Base-by-base conservation (phyloP, 2,888 invertebrate genomes). In the Linyphia triangularis region DNA sequence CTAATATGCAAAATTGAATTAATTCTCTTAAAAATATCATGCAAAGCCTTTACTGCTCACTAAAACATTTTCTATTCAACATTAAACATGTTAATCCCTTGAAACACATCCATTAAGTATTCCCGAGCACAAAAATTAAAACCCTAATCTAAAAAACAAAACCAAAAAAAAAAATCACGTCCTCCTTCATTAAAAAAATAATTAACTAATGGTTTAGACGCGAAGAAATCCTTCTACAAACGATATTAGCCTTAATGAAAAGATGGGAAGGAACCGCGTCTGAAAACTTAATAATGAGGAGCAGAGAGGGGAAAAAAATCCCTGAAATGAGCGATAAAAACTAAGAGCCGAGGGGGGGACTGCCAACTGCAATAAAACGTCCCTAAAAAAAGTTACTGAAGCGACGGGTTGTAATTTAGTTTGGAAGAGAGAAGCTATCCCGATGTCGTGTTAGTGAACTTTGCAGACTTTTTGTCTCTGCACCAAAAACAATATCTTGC, bases 401-500 rank as follows among this genome's bases (percentile, higher is more conserved):
- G 33, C 26, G 79, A 69, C 63, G 61, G 57, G 40, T n/a, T 72
- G 73, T 81, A 81, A 86, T 81, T 86, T 86, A 81, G 81, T 81
- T 79, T 75, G 26, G 61, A n/a, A 16, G n/a, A n/a, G n/a, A 10
- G 6, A 33, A 33, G 57, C 72, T 72, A 73, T 72, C 79, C 78
- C 85, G 57, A 63, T 85, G 85, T 79, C 85, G 75, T 63, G 81
- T 81, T 81, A 88, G 88, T 88, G 82, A 88, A 88, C 88, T 88
- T 88, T 88, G 70, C 77, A 83, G 88, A 77, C 51, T 77, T 83
- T 88, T 86, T 86, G 85, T 75, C 81, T 40, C 69, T 26, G 88
- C 82, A 28, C 30, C 37, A 61, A 88, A 88, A 88, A 88, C 88
- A 88, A 88, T 88, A 88, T 88, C 88, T 88, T 88, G 82, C 82